Conservation (phyloP, 2,888 invertebrate genomes). For the Polydesmus complanatus region DNA sequence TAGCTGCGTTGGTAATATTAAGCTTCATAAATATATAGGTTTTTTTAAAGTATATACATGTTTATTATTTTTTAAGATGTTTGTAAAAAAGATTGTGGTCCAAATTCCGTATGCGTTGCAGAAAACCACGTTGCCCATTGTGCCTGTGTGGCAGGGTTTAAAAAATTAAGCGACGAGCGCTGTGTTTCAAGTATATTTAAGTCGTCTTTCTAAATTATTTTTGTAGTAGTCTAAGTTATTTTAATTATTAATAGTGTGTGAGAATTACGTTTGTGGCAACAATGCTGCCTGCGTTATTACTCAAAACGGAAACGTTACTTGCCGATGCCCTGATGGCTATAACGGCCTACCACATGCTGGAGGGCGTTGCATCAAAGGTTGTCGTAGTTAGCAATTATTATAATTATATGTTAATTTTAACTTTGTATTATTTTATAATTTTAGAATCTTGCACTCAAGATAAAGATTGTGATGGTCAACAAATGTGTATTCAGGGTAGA, state of each 20-base stretch:
- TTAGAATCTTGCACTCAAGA: conserved; percentile 11
- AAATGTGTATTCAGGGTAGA: conserved; percentile 14
- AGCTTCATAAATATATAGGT: too few species aligned
- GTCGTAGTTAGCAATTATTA: neutral
- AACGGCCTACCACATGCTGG: conserved; percentile 85
- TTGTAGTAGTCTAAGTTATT: neutral
- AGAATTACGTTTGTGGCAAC: conserved; percentile 28
- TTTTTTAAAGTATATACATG: neutral
- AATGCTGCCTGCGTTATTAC: conserved; percentile 54
- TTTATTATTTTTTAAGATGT: conserved; percentile 40
- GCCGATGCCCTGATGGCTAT: conserved; percentile 72
- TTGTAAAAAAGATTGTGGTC: conserved; percentile 63
- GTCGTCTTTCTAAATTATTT: neutral
- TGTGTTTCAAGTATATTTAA: conserved; percentile 55
- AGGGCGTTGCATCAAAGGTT: conserved; percentile 49
- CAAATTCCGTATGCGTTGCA: conserved; percentile 73
- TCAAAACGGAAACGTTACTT: conserved; percentile 60
- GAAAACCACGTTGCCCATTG: conserved; percentile 81
- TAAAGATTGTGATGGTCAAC: conserved; percentile 16
- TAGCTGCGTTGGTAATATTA: conserved; percentile 52
- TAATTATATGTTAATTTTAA: neutral
- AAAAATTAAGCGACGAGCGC: conserved; percentile 61
- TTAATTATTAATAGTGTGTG: conserved; percentile 22
- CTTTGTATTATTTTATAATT: neutral
- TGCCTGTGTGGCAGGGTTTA: conserved; percentile 66